Evolutionary conservation across 2,888 invertebrate species (phyloP).

Genomic region (Platycheirus albimanus): DNA sequence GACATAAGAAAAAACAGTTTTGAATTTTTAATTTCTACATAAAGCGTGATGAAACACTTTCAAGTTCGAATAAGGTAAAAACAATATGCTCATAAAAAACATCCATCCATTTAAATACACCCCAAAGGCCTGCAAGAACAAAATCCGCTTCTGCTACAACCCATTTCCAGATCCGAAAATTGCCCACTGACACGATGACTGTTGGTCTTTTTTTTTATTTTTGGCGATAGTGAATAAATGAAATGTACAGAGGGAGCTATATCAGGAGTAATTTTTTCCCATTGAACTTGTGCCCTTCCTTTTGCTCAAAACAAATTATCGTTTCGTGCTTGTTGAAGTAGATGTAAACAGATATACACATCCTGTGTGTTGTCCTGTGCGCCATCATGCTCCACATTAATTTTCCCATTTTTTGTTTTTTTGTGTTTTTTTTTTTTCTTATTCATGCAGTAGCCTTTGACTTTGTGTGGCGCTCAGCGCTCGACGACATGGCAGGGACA

Average conservation of each 20-base stretch:
- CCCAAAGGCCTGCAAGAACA: no score
- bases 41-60: no score
- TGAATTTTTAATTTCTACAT: no score
- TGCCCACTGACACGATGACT: conserved; percentile 8
- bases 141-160: conserved; percentile 6
- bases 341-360: not conserved
- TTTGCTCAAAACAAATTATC: conserved; percentile 55
- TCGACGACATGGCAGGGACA: conserved; percentile 23
- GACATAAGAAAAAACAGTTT: no score
- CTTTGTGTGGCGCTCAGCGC: conserved; percentile 16
- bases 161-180: conserved; percentile 9
- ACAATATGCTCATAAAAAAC: no score
- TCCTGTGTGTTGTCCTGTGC: not conserved
- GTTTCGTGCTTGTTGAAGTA: conserved; percentile 17
- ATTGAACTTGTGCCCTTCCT: conserved; percentile 38
- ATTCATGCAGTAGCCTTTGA: conserved; percentile 53
- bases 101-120: no score
- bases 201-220: conserved; percentile 28
- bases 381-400: conserved; percentile 29
- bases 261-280: conserved; percentile 20
- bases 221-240: conserved; percentile 16
- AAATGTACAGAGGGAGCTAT: conserved; percentile 25
- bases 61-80: no score
- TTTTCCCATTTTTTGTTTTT: conserved; percentile 54
- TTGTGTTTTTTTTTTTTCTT: not conserved